A percentile compares a stretch with the other conserved stretches of the same genome.
Conservation (phyloP, 2,888 invertebrate genomes). For the Synanthedon vespiformis region DNA sequence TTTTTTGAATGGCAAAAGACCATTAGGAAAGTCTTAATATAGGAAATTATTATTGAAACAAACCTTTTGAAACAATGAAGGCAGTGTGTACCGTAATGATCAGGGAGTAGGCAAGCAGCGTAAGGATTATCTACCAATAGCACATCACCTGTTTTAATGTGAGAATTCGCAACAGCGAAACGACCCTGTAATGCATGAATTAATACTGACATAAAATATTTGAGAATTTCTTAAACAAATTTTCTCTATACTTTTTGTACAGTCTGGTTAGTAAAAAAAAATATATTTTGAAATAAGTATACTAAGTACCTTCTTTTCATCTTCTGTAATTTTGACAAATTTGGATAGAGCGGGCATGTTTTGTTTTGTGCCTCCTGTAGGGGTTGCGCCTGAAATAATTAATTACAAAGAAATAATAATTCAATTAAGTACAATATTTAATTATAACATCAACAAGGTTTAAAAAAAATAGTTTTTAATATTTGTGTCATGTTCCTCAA, state of each 20-base stretch:
- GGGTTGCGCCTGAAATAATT: constrained; percentile 23
- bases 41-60: neutral
- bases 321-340: constrained; percentile 70
- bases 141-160: constrained; percentile 77
- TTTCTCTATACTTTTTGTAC: no score
- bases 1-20: no score
- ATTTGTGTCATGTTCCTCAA: no score
- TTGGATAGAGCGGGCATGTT: constrained; percentile 71
- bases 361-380: constrained; percentile 65
- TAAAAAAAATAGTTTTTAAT: no score
- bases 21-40: no score
- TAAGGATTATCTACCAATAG: constrained; percentile 79
- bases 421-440: no score
- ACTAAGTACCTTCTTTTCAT: constrained; percentile 60
- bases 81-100: constrained; percentile 83
- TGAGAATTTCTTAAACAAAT: no score
- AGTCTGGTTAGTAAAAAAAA: no score
- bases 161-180: constrained; percentile 74
- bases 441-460: no score
- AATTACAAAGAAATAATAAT: no score
- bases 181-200: constrained; percentile 70
- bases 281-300: neutral
- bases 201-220: no score
- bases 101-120: constrained; percentile 79
- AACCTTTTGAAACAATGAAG: constrained; percentile 83